Conservation (phyloP, 2,888 invertebrate species). For the Ypsolopha sequella region DNA sequence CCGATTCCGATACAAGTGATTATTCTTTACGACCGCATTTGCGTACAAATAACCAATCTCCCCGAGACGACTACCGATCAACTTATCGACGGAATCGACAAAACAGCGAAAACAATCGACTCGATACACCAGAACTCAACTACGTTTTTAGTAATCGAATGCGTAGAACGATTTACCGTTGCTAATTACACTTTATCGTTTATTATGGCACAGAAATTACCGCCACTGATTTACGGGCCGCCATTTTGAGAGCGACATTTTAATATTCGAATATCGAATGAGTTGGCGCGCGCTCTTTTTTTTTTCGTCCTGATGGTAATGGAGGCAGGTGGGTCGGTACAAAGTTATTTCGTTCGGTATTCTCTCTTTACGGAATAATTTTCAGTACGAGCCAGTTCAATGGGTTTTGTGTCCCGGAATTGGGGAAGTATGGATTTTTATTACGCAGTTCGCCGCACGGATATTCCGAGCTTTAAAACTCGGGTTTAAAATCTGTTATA, state of each 20-base stretch:
- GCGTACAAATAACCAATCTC: conserved; percentile 19
- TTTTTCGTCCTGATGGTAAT: conserved; percentile 38
- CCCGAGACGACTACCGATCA: conserved; percentile 15
- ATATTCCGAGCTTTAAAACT: conserved; percentile 10
- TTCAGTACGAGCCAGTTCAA: conserved; percentile 30
- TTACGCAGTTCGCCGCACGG: conserved; percentile 11
- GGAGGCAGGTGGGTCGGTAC: conserved; percentile 48
- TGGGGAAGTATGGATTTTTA: conserved; percentile 33
- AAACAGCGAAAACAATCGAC: background rate
- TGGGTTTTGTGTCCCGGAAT: conserved; percentile 37
- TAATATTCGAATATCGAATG: conserved; percentile 43
- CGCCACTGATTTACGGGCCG: conserved; percentile 54
- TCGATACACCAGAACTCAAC: background rate
- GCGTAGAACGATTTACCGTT: conserved; percentile 37
- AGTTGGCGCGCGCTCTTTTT: conserved; percentile 36
- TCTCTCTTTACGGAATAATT: conserved; percentile 37
- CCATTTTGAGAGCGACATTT: conserved; percentile 58
- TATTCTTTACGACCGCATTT: conserved; percentile 11
- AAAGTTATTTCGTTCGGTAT: conserved; percentile 38
- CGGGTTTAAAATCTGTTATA: conserved; percentile 8
- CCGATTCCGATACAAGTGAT: background rate
- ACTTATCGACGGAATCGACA: conserved; percentile 3
- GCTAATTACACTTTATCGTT: conserved; percentile 61
- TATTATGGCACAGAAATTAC: conserved; percentile 60
- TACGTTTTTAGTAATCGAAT: background rate